Conservation (phyloP, 2,113 vertebrate genomes). For the Prunella himalayana region DNA sequence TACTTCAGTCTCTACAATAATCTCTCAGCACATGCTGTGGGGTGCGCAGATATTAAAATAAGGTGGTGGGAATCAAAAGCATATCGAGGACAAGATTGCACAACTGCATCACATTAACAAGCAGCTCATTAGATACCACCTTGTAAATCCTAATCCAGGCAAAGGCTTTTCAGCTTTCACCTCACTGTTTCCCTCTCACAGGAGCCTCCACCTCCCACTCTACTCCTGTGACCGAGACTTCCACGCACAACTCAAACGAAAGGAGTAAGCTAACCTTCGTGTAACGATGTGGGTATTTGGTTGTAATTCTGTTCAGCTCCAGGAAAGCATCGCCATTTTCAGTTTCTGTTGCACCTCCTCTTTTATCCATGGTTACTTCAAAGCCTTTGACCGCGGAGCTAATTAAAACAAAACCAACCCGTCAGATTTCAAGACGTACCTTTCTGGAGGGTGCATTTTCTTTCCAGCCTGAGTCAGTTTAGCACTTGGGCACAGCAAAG, state of each 20-base stretch:
- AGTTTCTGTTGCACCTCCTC: conserved; percentile 73
- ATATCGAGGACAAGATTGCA: neutral
- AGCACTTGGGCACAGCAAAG: accelerated
- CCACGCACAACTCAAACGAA: neutral
- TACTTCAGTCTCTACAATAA: neutral
- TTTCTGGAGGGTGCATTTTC: neutral
- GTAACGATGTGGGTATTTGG: conserved; percentile 81
- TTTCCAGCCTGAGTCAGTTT: accelerated
- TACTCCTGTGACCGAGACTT: accelerated
- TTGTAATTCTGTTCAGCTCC: conserved; percentile 69
- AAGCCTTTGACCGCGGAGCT: conserved; percentile 46
- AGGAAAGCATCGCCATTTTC: conserved; percentile 78
- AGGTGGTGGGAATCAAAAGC: neutral
- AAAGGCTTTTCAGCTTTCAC: neutral
- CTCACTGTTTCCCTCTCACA: neutral
- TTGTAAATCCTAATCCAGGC: neutral
- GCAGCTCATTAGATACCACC: accelerated
- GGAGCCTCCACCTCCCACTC: neutral
- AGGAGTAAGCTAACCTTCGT: conserved; percentile 80
- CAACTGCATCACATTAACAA: neutral
- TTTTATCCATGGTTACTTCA: conserved; percentile 85
- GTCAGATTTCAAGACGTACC: accelerated
- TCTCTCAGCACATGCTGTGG: neutral
- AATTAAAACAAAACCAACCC: neutral
- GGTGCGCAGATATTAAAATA: neutral